Evolutionary conservation across 2,888 invertebrate genomes (phyloP).

Genomic region (Lasioglossum pauxillum): DNA sequence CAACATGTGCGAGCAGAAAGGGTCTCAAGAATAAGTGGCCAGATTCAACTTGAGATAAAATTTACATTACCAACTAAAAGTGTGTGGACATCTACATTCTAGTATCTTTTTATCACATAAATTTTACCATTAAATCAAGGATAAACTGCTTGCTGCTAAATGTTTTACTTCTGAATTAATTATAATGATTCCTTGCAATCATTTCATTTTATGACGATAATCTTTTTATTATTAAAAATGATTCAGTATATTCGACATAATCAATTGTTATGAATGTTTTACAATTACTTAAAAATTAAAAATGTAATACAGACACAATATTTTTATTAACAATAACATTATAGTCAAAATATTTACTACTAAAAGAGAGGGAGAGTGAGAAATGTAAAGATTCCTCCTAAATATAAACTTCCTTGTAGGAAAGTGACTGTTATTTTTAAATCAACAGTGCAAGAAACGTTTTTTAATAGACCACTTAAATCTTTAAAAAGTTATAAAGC

Average conservation of each 20-base stretch:
- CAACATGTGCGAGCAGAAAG: not conserved
- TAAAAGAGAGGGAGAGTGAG: not conserved
- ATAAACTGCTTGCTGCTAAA: not conserved
- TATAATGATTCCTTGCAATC: too few relatives aligned
- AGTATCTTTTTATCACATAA: not conserved
- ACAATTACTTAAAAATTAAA: not conserved
- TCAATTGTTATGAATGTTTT: not conserved
- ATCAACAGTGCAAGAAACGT: not conserved
- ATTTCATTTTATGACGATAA: not conserved
- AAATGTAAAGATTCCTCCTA: not conserved
- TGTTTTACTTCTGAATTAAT: not conserved
- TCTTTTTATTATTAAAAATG: not conserved
- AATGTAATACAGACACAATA: not conserved
- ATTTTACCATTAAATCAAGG: not conserved
- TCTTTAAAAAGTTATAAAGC: not conserved
- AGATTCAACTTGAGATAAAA: not conserved
- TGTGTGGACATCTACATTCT: not conserved
- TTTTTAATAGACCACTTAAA: not conserved
- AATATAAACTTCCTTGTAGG: not conserved
- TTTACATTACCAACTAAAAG: not conserved
- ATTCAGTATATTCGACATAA: not conserved
- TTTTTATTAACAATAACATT: not conserved
- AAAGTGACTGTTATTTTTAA: not conserved
- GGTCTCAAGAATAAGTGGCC: constrained; percentile 22
- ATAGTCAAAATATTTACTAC: not conserved